These are phyloP conservation scores for Athrips mouffetella DNA, from an alignment of 2,888 invertebrate species.

Conservation along the genomic window DNA sequence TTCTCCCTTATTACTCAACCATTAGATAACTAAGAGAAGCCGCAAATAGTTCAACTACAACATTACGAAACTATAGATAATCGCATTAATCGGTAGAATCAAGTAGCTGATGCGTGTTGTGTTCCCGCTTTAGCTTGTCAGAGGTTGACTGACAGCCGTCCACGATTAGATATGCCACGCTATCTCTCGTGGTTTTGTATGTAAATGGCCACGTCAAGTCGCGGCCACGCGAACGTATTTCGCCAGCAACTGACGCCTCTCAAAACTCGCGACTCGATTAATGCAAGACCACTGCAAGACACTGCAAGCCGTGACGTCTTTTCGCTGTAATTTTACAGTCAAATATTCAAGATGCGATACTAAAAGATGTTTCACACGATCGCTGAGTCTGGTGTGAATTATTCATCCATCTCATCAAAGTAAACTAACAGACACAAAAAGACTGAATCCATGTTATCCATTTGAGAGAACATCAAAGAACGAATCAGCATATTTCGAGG, in stretches of 20 bases:
- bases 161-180: slow-evolving; percentile 68
- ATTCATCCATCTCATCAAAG: neutral
- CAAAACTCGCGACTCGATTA: slow-evolving; percentile 38
- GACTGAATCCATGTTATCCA: neutral
- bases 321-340: slow-evolving; percentile 20
- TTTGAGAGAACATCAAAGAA: neutral
- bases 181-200: slow-evolving; percentile 66
- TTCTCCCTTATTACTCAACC: too few relatives aligned
- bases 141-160: slow-evolving; percentile 59
- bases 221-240: slow-evolving; percentile 42
- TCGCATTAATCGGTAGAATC: slow-evolving; percentile 39
- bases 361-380: slow-evolving; percentile 4
- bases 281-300: slow-evolving; percentile 42
- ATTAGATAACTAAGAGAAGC: too few relatives aligned
- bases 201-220: slow-evolving; percentile 60
- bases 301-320: slow-evolving; percentile 37
- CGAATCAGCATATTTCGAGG: neutral
- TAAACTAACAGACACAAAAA: neutral
- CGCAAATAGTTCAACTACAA: too few relatives aligned
- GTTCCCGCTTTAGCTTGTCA: slow-evolving; percentile 51
- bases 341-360: slow-evolving; percentile 1
- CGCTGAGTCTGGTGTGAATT: neutral
- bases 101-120: slow-evolving; percentile 51
- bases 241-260: slow-evolving; percentile 46
- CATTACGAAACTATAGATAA: slow-evolving; percentile 13